These are phyloP conservation scores for Nesospiza acunhae DNA, from an alignment of 2,113 vertebrate genomes.

Conservation along the genomic window DNA sequence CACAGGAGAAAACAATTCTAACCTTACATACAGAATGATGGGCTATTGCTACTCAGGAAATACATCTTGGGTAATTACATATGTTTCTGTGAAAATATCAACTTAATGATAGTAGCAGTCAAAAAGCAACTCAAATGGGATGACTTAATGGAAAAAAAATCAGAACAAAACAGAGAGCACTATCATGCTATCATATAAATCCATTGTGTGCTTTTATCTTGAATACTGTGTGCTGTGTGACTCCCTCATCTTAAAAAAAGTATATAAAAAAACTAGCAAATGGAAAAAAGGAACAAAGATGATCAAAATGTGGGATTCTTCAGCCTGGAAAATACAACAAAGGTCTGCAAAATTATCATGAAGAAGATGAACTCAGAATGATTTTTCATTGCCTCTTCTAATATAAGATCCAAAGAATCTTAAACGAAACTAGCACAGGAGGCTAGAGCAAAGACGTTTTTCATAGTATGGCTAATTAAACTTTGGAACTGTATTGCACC, in stretches of 20 bases:
- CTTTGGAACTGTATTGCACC: neutral
- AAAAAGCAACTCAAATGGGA: neutral
- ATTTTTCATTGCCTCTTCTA: neutral
- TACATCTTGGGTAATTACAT: neutral
- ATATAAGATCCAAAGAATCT: neutral
- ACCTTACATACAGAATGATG: neutral
- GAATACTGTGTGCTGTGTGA: neutral
- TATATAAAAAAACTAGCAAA: neutral
- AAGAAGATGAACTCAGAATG: neutral
- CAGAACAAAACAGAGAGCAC: neutral
- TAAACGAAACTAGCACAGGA: neutral
- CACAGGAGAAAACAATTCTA: neutral
- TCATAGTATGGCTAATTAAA: neutral
- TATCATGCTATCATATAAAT: neutral
- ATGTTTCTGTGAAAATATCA: neutral
- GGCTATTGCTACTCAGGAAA: neutral
- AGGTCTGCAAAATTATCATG: neutral
- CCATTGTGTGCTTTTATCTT: neutral
- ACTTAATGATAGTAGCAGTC: neutral
- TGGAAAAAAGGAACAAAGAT: neutral
- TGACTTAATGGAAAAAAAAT: neutral
- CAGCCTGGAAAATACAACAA: neutral
- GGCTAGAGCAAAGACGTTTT: neutral
- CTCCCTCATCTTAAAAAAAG: neutral
- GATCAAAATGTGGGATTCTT: neutral